Conservation (phyloP, 2,888 invertebrate genomes). For the Prenolepis imparis region DNA sequence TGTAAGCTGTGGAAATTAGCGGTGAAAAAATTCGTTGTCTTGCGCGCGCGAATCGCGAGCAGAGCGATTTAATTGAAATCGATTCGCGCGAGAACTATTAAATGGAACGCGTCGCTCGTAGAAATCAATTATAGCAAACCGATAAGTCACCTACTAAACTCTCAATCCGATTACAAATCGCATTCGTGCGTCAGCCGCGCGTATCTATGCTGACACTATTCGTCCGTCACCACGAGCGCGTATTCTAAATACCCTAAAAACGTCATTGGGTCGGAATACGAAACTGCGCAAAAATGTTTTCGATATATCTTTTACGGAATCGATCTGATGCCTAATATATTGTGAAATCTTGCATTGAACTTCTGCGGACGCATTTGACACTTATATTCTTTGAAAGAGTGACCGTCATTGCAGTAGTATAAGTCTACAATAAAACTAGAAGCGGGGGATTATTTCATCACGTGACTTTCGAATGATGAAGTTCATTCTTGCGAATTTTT, state of each 20-base stretch:
- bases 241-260: conserved; percentile 23
- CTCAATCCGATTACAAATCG: conserved; percentile 70
- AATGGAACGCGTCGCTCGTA: conserved; percentile 48
- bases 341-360: conserved; percentile 7
- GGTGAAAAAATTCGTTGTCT: neutral
- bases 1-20: neutral
- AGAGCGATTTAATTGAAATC: conserved; percentile 43
- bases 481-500: neutral
- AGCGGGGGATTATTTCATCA: neutral
- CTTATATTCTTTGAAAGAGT: neutral
- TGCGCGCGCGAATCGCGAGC: neutral
- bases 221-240: neutral
- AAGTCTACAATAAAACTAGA: neutral
- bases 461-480: neutral
- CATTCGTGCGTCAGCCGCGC: conserved; percentile 46
- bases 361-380: neutral
- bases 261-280: neutral
- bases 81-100: conserved; percentile 45
- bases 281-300: neutral
- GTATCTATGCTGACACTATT: conserved; percentile 31
- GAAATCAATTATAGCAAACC: conserved; percentile 57
- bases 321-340: neutral
- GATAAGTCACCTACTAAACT: conserved; percentile 74
- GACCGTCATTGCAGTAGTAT: neutral
- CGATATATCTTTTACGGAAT: neutral